A percentile compares a stretch with the other conserved stretches of the same genome.
phyloP scores from a whole-genome alignment of 2,888 invertebrate species.

The Acanthacorydalis orientalis region DNA sequence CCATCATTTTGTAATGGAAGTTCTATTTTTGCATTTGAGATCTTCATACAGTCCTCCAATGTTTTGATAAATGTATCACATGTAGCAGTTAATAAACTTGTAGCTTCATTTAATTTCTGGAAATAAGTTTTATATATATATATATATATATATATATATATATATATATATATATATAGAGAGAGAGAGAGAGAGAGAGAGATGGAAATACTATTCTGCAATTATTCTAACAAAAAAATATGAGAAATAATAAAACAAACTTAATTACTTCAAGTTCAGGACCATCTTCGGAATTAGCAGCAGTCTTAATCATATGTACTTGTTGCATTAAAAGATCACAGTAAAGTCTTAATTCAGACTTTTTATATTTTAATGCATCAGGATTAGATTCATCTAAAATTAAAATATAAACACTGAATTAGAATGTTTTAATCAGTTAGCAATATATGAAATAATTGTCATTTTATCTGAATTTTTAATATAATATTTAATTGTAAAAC shows the following conservation, averaged over 20 bases:
- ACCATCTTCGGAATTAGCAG: conserved; percentile 34
- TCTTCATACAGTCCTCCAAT: conserved; percentile 62
- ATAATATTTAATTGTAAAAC: no score
- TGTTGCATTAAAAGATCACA: conserved; percentile 75
- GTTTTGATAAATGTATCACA: conserved; percentile 74
- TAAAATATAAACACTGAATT: no score
- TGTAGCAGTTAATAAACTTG: conserved; percentile 54
- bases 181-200: no score
- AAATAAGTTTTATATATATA: conserved; percentile 15
- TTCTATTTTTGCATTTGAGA: conserved; percentile 29
- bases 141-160: neutral
- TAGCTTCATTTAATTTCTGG: conserved; percentile 55
- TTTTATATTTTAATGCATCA: conserved; percentile 49
- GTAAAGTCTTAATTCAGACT: conserved; percentile 60
- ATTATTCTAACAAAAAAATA: neutral
- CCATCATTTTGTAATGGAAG: conserved; percentile 19
- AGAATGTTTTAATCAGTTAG: no score
- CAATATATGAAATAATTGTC: conserved; percentile 9
- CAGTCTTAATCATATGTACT: conserved; percentile 57
- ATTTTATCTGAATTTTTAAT: no score
- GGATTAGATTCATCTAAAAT: conserved; percentile 34
- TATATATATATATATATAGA: no score
- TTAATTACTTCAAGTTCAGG: conserved; percentile 38
- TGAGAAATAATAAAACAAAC: neutral
- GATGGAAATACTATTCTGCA: neutral